Base-by-base conservation (phyloP, 2,888 invertebrate species). In the Eucriotettix oculatus region DNA sequence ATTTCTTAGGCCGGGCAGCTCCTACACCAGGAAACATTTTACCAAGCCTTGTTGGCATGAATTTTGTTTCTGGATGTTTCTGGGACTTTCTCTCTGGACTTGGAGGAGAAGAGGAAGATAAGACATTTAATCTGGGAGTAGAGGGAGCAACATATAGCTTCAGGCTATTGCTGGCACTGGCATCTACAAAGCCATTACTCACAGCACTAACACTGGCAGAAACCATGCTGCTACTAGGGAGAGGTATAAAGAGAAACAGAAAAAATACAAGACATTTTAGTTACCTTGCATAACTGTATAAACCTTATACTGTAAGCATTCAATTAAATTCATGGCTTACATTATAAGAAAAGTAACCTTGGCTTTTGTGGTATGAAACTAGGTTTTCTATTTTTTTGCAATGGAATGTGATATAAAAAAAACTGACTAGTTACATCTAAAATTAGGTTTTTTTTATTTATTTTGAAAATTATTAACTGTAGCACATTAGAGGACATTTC, bases 231-330 rank as follows among this genome's bases (percentile, higher is more conserved):
- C 60, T 58, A 54, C 41, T 42, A 16, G 54, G 52, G 53, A 43
- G 16, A 52, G 55, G 58, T 44, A 53, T 42, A 56, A 60, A 60
- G 54, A 54, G 54, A 62, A 55, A 61, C 56, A 61, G 57, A 62
- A 57, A 63, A 61, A 63, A 63, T 56, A 60, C 54, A 42, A 63
- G 54, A 61, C 59, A 42, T 56, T 60, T 63, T 63, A 63, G 60
- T 63, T 44, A 58, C 56, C 48, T 62, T 14, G 48, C 9, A 48
- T 48, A 48, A 5, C 11, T 41, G 42, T 10, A 55, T 11, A 55
- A 55, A 55, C 29, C 29, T 29, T 29, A 29, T 29, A 29, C 29
- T 29, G 29, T 29, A 29, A 29, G 29, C 29, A 29, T 29, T 29
- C 29, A 5, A 29, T 29, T 29, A 29, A 29, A 29, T 29, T 29